phyloP scores from a whole-genome alignment of 1,140 invertebrate genomes.

The Zaprionus africanus region DNA sequence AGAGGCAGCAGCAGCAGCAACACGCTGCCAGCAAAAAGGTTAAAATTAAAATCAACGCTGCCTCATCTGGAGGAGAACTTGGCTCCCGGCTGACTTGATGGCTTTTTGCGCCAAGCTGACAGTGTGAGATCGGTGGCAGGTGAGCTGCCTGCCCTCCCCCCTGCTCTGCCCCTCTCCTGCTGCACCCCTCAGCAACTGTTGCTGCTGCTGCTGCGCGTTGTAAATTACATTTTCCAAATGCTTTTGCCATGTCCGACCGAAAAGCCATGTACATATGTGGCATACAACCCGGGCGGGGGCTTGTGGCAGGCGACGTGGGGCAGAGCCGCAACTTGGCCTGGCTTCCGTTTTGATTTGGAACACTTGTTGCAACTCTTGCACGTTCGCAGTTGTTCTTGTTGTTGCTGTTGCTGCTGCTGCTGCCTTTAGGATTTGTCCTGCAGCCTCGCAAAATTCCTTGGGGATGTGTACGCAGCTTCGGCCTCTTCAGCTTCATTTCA shows the following conservation, averaged over 20 bases:
- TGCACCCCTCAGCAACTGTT: conserved; percentile 11
- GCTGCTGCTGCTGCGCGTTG: conserved; percentile 64
- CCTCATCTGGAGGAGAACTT: conserved; percentile 39
- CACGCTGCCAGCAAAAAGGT: conserved; percentile 62
- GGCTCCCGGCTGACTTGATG: conserved; percentile 48
- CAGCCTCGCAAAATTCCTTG: conserved; percentile 61
- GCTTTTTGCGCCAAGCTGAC: conserved; percentile 43
- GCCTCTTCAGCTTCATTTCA: conserved; percentile 31
- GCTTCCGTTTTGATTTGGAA: conserved; percentile 80
- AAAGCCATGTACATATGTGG: conserved; percentile 82
- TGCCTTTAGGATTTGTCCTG: conserved; percentile 65
- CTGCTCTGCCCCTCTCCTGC: too few relatives aligned
- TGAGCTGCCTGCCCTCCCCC: conserved; percentile 36
- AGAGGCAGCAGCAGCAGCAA: conserved; percentile 13
- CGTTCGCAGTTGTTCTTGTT: conserved; percentile 22
- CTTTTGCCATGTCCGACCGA: conserved; percentile 82
- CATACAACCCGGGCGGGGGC: conserved; percentile 28
- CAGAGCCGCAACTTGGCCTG: conserved; percentile 17
- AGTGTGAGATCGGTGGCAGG: conserved; percentile 79
- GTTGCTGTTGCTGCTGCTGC: conserved; percentile 23
- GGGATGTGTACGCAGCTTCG: conserved; percentile 70
- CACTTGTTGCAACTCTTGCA: conserved; percentile 62
- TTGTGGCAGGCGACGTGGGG: conserved; percentile 9
- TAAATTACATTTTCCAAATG: conserved; percentile 84
- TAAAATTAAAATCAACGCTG: conserved; percentile 76